Evolutionary conservation across 1,140 invertebrate genomes (phyloP).

Genomic region (Chrysopa pallens): DNA sequence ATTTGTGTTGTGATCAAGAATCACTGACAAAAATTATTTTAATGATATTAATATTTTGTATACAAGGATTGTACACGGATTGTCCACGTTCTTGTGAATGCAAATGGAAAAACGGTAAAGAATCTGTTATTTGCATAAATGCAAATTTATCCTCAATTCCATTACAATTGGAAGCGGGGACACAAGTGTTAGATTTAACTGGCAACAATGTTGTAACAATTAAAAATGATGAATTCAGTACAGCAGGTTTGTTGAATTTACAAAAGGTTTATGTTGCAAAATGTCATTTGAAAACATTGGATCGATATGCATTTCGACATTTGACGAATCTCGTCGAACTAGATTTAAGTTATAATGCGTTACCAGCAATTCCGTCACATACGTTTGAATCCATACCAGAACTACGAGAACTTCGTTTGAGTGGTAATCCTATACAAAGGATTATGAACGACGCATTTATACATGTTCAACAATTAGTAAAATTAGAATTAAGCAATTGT

Average conservation of each 20-base stretch:
- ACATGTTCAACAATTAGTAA: conserved; percentile 44
- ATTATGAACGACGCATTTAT: conserved; percentile 50
- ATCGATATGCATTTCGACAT: conserved; percentile 43
- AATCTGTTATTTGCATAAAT: conserved; percentile 56
- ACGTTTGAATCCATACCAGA: conserved; percentile 49
- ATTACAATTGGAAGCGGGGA: conserved; percentile 45
- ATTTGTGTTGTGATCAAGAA: no score
- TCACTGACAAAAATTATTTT: no score
- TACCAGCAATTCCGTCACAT: conserved; percentile 47
- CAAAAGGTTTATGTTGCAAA: conserved; percentile 55
- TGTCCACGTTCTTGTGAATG: conserved; percentile 60
- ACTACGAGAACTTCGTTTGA: conserved; percentile 53
- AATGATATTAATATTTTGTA: conserved; percentile 5
- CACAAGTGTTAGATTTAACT: conserved; percentile 57
- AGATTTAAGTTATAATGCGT: conserved; percentile 53
- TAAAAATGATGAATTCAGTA: conserved; percentile 47
- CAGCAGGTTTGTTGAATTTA: conserved; percentile 52
- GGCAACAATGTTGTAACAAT: conserved; percentile 48
- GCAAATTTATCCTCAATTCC: conserved; percentile 52
- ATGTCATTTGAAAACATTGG: conserved; percentile 39
- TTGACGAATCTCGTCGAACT: conserved; percentile 60
- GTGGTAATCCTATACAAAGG: conserved; percentile 49
- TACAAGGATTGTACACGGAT: conserved; percentile 8
- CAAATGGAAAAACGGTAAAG: conserved; percentile 72
- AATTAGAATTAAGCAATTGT: conserved; percentile 54